These are phyloP conservation scores for Hyposoter dolosus DNA, from an alignment of 2,888 invertebrate genomes.

Conservation along the genomic window DNA sequence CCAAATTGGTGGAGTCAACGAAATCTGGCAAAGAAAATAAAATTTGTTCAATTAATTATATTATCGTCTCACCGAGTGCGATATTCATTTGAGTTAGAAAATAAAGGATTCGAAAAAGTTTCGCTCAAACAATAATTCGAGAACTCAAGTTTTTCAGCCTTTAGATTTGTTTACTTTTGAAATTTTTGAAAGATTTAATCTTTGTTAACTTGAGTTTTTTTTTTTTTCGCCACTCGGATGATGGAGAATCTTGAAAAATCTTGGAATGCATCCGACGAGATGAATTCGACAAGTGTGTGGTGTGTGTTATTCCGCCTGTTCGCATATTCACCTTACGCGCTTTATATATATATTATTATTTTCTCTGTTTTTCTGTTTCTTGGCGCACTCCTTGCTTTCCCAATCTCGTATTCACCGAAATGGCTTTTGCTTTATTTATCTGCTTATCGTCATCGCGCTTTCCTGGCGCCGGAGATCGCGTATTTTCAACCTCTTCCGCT, in stretches of 20 bases:
- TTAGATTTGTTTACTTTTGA: no score
- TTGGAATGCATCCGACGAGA: not conserved
- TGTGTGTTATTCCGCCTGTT: slow-evolving; percentile 21
- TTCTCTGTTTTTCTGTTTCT: slow-evolving; percentile 37
- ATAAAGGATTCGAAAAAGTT: no score
- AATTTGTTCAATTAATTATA: no score
- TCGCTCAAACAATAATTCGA: no score
- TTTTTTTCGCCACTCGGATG: not conserved
- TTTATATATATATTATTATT: not conserved
- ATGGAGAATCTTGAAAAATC: not conserved
- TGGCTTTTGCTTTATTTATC: slow-evolving; percentile 66
- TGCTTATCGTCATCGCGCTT: slow-evolving; percentile 62
- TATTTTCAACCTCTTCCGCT: slow-evolving; percentile 54
- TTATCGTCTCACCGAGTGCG: no score
- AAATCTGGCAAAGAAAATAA: no score
- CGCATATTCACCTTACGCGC: slow-evolving; percentile 26
- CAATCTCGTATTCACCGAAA: slow-evolving; percentile 47
- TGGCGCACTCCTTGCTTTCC: slow-evolving; percentile 37
- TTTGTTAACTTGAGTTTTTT: not conserved
- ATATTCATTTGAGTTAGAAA: no score
- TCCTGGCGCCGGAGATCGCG: slow-evolving; percentile 60
- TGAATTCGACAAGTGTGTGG: slow-evolving; percentile 2
- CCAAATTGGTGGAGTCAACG: no score
- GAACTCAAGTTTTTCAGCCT: no score
- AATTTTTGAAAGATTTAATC: not conserved